These are phyloP conservation scores for Ecdyonurus torrentis DNA, from an alignment of 2,888 invertebrate genomes.

Conservation along the genomic window DNA sequence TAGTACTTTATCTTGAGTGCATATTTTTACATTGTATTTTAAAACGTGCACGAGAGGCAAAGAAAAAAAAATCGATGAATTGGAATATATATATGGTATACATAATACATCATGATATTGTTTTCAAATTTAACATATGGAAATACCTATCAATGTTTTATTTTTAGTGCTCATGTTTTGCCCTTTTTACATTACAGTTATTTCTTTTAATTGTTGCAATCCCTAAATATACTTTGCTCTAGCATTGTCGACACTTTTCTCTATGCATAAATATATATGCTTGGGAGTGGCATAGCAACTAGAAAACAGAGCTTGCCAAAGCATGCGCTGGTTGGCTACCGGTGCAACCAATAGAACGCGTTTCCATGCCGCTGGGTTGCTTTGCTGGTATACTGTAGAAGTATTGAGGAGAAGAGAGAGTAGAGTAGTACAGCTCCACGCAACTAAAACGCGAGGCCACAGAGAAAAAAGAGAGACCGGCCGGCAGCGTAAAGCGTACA, in stretches of 20 bases:
- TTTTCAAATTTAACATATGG: too few relatives aligned
- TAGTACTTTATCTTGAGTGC: too few relatives aligned
- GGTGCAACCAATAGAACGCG: constrained; percentile 7
- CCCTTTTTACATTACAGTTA: too few relatives aligned
- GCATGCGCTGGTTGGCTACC: constrained; percentile 9
- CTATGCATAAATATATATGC: background rate
- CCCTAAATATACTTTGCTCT: background rate
- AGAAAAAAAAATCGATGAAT: too few relatives aligned
- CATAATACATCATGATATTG: too few relatives aligned
- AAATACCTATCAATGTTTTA: too few relatives aligned
- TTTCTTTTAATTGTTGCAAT: too few relatives aligned
- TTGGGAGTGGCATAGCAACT: constrained; percentile 9
- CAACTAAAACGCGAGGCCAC: background rate
- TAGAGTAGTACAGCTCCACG: background rate
- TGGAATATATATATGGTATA: too few relatives aligned
- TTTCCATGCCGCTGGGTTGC: background rate
- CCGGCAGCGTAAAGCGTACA: background rate
- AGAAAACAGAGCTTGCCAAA: constrained; percentile 7
- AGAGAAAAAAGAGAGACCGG: too few relatives aligned
- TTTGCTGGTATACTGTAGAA: background rate
- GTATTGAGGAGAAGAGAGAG: background rate
- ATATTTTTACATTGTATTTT: too few relatives aligned
- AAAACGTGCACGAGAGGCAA: too few relatives aligned
- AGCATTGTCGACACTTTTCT: background rate
- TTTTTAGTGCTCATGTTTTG: too few relatives aligned